Evolutionary conservation across 2,797 vertebrate genomes (phyloP).

Genomic region (Antrozous pallidus): DNA sequence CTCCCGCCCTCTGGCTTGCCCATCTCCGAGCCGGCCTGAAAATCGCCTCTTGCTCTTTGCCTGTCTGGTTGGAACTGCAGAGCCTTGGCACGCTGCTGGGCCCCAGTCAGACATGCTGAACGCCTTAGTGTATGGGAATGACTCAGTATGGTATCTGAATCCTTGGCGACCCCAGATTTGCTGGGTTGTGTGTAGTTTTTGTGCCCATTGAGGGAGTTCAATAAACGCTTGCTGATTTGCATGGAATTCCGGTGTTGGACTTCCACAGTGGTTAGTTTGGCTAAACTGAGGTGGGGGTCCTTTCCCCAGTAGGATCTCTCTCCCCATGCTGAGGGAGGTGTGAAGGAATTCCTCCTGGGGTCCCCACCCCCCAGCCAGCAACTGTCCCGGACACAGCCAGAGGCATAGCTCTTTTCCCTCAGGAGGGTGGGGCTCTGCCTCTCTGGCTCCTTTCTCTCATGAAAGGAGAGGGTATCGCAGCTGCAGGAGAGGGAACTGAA

Average conservation of each 20-base stretch:
- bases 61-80: neutral
- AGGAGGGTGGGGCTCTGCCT: neutral
- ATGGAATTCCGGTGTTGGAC: neutral
- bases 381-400: neutral
- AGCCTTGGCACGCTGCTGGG: neutral
- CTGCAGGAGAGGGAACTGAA: neutral
- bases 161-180: neutral
- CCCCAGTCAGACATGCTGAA: neutral
- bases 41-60: fast-evolving
- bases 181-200: neutral
- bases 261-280: neutral
- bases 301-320: neutral
- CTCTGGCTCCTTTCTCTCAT: neutral
- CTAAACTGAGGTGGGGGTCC: neutral
- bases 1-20: neutral
- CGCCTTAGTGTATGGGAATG: neutral
- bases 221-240: neutral
- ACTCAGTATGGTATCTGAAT: fast-evolving
- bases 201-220: neutral
- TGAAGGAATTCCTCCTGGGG: neutral
- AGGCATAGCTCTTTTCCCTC: neutral
- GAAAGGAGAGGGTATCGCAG: neutral
- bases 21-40: fast-evolving
- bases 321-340: neutral
- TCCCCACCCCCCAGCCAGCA: neutral